Conservation (phyloP, 2,888 invertebrate species). For the Sphaerophoria taeniata region DNA sequence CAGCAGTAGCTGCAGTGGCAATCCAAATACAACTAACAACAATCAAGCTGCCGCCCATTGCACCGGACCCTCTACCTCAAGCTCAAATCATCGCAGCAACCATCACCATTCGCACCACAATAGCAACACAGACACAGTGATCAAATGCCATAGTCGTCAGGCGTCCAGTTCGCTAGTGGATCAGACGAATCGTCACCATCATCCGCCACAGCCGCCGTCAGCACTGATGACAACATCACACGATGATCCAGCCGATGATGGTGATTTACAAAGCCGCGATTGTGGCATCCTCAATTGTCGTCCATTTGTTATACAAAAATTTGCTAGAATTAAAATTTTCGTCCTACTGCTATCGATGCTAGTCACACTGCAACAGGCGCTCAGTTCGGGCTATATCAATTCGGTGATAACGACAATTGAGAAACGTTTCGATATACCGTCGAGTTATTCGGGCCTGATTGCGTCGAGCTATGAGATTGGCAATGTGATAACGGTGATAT, state of each 20-base stretch:
- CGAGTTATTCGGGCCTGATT: conserved; percentile 95
- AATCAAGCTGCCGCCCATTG: conserved; percentile 27
- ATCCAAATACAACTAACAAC: conserved; percentile 10
- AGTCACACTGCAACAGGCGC: conserved; percentile 94
- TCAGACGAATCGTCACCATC: conserved; percentile 83
- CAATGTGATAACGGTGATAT: conserved; percentile 97
- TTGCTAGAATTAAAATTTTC: conserved; percentile 96
- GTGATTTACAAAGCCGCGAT: conserved; percentile 87
- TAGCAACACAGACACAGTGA: conserved; percentile 79
- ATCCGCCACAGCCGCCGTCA: conserved; percentile 4
- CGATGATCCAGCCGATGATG: conserved; percentile 85
- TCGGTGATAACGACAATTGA: conserved; percentile 98
- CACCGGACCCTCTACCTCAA: conserved; percentile 66
- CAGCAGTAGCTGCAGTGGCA: conserved; percentile 78
- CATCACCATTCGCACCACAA: conserved; percentile 72
- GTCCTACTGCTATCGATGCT: conserved; percentile 94
- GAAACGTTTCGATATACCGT: conserved; percentile 96
- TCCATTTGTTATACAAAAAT: conserved; percentile 92
- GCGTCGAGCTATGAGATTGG: conserved; percentile 98
- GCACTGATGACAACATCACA: conserved; percentile 63
- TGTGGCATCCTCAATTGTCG: conserved; percentile 95
- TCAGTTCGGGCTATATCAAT: conserved; percentile 96
- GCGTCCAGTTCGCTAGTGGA: conserved; percentile 90
- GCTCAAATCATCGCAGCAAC: conserved; percentile 42
- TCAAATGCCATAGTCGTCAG: conserved; percentile 92